Percentiles rank a stretch among this genome's conserved stretches.
These are phyloP conservation scores for Promerops cafer DNA, from an alignment of 2,113 vertebrate genomes.

Conservation along the genomic window DNA sequence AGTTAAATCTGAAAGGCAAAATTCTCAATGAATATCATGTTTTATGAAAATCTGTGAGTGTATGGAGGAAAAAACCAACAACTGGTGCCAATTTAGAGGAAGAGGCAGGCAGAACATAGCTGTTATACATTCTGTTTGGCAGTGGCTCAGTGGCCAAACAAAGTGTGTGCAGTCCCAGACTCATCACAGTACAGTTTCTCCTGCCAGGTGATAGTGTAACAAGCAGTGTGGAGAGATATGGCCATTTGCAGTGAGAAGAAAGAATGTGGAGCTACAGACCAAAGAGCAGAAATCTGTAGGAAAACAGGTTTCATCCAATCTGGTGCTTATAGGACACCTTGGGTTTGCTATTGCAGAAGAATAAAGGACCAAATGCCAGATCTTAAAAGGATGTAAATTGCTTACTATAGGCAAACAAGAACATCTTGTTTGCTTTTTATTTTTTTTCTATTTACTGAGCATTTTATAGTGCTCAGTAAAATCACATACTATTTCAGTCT, in stretches of 20 bases:
- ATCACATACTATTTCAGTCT: neutral
- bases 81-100: neutral
- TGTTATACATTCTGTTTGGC: constrained; percentile 46
- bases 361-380: neutral
- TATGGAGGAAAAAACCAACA: neutral
- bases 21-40: neutral
- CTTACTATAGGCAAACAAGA: constrained; percentile 1
- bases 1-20: neutral
- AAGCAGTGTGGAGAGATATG: neutral
- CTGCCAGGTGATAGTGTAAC: constrained; percentile 15
- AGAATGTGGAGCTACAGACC: neutral
- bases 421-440: neutral
- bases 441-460: neutral
- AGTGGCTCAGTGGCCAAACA: constrained; percentile 39
- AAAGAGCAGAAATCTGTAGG: neutral
- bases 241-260: constrained; percentile 1
- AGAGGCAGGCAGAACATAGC: constrained; percentile 43
- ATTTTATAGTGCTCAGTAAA: neutral
- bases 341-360: neutral
- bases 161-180: neutral
- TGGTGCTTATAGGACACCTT: constrained; percentile 44
- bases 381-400: constrained; percentile 1
- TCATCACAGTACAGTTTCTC: constrained; percentile 14
- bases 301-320: constrained; percentile 34
- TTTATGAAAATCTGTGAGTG: neutral